Percentiles rank a stretch among this genome's conserved stretches.
These are phyloP conservation scores for Cryptoprocta ferox DNA, from an alignment of 2,797 vertebrate genomes.

Conservation along the genomic window DNA sequence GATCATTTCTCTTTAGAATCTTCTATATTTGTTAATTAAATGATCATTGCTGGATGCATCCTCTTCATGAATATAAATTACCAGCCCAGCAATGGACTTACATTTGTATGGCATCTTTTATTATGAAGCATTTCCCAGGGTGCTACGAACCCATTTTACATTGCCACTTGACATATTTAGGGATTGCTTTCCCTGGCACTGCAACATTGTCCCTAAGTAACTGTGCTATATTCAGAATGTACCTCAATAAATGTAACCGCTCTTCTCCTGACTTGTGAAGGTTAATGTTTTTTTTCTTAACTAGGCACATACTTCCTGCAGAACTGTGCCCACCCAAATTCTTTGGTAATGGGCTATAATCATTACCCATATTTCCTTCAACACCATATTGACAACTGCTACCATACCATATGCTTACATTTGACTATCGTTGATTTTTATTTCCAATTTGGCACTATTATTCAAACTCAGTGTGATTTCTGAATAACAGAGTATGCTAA, in stretches of 20 bases:
- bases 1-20: conserved; percentile 66
- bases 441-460: neutral
- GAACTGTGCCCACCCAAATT: neutral
- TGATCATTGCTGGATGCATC: conserved; percentile 23
- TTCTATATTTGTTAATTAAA: conserved; percentile 74
- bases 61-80: conserved; percentile 61
- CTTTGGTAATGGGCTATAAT: neutral
- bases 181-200: neutral
- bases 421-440: neutral
- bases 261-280: neutral
- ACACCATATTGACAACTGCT: neutral
- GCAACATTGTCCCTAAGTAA: neutral
- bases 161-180: conserved; percentile 10
- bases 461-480: neutral
- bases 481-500: neutral
- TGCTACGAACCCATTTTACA: neutral
- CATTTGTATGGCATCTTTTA: neutral
- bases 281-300: neutral
- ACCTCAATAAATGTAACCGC: neutral
- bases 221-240: neutral
- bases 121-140: conserved; percentile 54
- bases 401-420: neutral
- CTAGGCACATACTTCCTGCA: neutral
- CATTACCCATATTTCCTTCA: neutral
- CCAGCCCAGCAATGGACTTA: neutral